These are phyloP conservation scores for Elachura formosa DNA, from an alignment of 2,113 vertebrate species.

Conservation along the genomic window DNA sequence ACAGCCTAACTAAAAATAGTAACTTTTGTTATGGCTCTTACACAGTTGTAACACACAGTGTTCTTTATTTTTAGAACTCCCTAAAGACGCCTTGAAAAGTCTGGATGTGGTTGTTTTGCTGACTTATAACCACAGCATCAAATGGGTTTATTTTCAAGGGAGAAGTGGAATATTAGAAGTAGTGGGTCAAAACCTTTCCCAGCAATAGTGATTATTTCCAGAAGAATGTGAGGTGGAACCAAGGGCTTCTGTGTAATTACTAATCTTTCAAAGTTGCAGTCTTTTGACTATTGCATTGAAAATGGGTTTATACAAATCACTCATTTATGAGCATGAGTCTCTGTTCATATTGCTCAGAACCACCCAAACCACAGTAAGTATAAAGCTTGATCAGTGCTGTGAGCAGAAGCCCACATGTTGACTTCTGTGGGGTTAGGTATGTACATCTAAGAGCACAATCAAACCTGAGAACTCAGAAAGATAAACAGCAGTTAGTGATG, in stretches of 20 bases:
- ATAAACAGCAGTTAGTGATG: not conserved
- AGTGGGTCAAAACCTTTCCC: accelerated
- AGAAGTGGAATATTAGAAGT: not conserved
- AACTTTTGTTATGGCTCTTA: not conserved
- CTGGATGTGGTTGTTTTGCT: not conserved
- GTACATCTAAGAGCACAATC: not conserved
- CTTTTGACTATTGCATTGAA: not conserved
- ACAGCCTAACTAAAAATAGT: not conserved
- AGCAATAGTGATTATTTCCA: not conserved
- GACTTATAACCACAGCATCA: not conserved
- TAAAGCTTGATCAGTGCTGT: not conserved
- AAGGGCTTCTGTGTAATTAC: not conserved
- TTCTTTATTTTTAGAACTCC: not conserved
- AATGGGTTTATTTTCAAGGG: not conserved
- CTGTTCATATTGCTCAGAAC: not conserved
- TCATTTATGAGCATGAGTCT: not conserved
- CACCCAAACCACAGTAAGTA: not conserved
- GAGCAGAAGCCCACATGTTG: not conserved
- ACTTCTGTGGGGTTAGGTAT: not conserved
- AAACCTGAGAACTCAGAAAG: not conserved
- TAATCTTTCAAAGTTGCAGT: not conserved
- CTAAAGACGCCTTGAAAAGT: not conserved
- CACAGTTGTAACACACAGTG: not conserved
- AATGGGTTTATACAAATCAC: not conserved
- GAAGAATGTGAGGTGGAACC: not conserved